Percentiles rank a stretch among this genome's conserved stretches.
Conservation (phyloP, 35 echinoderm and acorn worm genomes). For the Patiria miniata region DNA sequence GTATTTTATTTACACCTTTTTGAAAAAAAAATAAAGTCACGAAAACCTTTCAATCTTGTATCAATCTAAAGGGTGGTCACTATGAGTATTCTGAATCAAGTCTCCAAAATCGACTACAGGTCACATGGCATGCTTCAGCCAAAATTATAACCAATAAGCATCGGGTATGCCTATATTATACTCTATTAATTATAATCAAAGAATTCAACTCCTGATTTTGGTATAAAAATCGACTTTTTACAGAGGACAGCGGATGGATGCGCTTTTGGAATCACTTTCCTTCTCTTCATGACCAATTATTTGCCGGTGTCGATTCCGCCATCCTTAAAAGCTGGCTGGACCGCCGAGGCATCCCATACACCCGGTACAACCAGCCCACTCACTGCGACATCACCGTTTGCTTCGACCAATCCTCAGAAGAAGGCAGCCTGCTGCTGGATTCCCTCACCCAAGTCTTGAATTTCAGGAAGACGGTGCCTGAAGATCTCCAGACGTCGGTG, state of each 20-base stretch:
- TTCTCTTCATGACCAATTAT: conserved; percentile 18
- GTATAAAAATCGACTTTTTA: background rate
- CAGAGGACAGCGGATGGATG: conserved; percentile 45
- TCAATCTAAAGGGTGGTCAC: too few relatives aligned
- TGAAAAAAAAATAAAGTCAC: too few relatives aligned
- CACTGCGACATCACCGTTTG: conserved; percentile 52
- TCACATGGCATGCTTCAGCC: too few relatives aligned
- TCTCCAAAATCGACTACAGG: too few relatives aligned
- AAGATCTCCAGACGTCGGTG: background rate
- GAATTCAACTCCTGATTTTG: too few relatives aligned
- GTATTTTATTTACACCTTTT: background rate
- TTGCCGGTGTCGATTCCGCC: background rate
- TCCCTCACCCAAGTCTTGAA: conserved; percentile 44
- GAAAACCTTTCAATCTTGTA: too few relatives aligned
- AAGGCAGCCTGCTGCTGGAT: conserved; percentile 49
- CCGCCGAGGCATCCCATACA: background rate
- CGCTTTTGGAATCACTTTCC: conserved; percentile 45
- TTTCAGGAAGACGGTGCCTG: conserved; percentile 18
- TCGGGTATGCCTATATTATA: too few relatives aligned
- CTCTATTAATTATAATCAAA: background rate
- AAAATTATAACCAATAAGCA: too few relatives aligned
- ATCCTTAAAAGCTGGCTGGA: conserved; percentile 17
- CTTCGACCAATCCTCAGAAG: conserved; percentile 40
- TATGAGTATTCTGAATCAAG: too few relatives aligned
- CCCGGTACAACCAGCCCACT: background rate